Percentiles rank a stretch among this genome's conserved stretches.
Evolutionary conservation across 2,888 invertebrate species (phyloP).

Genomic region (Acleris literana): DNA sequence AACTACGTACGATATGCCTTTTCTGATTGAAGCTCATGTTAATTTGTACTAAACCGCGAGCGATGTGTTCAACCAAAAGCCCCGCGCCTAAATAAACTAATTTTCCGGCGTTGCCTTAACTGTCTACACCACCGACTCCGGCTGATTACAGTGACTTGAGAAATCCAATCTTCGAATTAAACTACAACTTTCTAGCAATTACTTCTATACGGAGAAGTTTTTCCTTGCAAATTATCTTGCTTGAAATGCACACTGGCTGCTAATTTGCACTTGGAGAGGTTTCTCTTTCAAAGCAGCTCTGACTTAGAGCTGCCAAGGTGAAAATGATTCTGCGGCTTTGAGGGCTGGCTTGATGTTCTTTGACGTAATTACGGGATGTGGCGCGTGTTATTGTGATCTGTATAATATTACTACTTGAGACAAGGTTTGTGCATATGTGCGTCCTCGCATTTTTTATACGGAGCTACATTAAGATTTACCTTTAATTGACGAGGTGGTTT

Average conservation of each 20-base stretch:
- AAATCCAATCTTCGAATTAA: constrained; percentile 48
- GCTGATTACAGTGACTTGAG: constrained; percentile 36
- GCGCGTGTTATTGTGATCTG: neutral
- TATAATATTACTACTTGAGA: neutral
- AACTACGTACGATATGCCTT: neutral
- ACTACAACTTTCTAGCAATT: constrained; percentile 50
- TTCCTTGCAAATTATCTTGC: constrained; percentile 47
- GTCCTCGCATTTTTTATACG: too few relatives aligned
- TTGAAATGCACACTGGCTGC: constrained; percentile 29
- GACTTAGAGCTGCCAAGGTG: constrained; percentile 11
- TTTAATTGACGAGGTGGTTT: too few relatives aligned
- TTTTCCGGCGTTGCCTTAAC: constrained; percentile 26
- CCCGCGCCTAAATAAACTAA: constrained; percentile 26
- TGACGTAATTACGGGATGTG: constrained; percentile 5
- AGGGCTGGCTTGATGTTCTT: constrained; percentile 6
- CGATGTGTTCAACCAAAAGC: constrained; percentile 1
- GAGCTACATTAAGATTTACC: too few relatives aligned
- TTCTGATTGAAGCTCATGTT: neutral
- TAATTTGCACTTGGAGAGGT: constrained; percentile 26
- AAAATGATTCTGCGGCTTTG: constrained; percentile 26
- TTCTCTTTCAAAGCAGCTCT: constrained; percentile 28
- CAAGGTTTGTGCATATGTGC: too few relatives aligned
- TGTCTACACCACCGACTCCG: constrained; percentile 11
- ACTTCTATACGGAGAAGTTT: constrained; percentile 45
- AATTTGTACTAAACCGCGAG: neutral